Evolutionary conservation across 2,888 invertebrate genomes (phyloP).

Genomic region (Plutella xylostella): DNA sequence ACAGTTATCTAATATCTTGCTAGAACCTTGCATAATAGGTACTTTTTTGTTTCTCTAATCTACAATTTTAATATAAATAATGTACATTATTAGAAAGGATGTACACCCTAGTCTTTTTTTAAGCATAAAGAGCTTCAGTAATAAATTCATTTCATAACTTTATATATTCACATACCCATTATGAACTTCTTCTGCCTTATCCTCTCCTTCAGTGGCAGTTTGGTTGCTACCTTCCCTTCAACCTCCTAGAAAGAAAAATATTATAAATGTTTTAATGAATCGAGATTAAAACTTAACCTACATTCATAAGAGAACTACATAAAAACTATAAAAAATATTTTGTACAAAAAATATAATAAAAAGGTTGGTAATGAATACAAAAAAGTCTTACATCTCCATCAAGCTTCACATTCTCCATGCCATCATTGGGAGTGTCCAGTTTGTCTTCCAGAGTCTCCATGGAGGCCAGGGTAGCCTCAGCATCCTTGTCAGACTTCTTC

Average conservation of each 20-base stretch:
- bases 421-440: conserved; percentile 76
- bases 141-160: too few species aligned
- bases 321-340: too few species aligned
- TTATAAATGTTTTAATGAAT: background rate
- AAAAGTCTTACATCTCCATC: conserved; percentile 57
- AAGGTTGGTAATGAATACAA: background rate
- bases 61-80: too few species aligned
- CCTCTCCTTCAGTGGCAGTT: conserved; percentile 68
- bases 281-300: too few species aligned
- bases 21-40: too few species aligned
- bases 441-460: conserved; percentile 86
- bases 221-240: conserved; percentile 57
- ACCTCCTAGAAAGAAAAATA: conserved; percentile 7
- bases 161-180: conserved; percentile 60
- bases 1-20: too few species aligned
- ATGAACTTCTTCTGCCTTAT: conserved; percentile 76
- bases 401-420: conserved; percentile 79
- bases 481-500: conserved; percentile 62
- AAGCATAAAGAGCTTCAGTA: too few species aligned
- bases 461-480: conserved; percentile 81
- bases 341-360: background rate
- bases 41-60: too few species aligned
- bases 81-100: too few species aligned
- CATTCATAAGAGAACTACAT: too few species aligned
- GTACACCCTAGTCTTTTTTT: too few species aligned